These are phyloP conservation scores for Drosophila borealis DNA, from an alignment of 2,888 invertebrate species.

Conservation along the genomic window DNA sequence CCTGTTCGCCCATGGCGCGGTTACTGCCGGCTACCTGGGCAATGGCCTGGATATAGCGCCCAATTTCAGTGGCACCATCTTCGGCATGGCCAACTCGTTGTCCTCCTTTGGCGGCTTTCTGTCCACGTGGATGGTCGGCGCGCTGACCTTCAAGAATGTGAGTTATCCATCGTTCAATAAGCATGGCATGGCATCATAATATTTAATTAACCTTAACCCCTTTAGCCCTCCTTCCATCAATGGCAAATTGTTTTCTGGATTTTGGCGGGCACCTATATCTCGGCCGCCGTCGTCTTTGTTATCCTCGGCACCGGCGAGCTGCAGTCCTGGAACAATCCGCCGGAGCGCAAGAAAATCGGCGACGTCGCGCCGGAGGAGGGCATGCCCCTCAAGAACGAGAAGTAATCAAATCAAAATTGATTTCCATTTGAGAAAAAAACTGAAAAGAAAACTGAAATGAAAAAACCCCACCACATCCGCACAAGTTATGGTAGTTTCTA, in stretches of 20 bases:
- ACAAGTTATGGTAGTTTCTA: slow-evolving; percentile 74
- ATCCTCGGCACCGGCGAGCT: slow-evolving; percentile 88
- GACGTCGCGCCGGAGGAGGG: slow-evolving; percentile 83
- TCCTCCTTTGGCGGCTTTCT: slow-evolving; percentile 93
- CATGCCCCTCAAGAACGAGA: slow-evolving; percentile 84
- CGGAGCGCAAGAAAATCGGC: slow-evolving; percentile 75
- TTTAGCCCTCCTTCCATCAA: slow-evolving; percentile 89
- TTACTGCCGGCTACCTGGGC: slow-evolving; percentile 93
- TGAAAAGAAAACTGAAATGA: neutral
- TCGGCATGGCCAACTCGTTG: slow-evolving; percentile 94
- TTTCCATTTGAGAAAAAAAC: neutral
- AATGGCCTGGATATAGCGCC: slow-evolving; percentile 95
- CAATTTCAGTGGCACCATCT: slow-evolving; percentile 94
- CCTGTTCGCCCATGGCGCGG: slow-evolving; percentile 93
- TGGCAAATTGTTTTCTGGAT: slow-evolving; percentile 95
- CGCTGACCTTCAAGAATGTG: slow-evolving; percentile 90
- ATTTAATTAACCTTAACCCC: slow-evolving; percentile 13
- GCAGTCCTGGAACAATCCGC: slow-evolving; percentile 86
- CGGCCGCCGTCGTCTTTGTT: slow-evolving; percentile 88
- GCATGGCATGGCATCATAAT: no score
- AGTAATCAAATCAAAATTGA: slow-evolving; percentile 43
- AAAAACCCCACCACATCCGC: slow-evolving; percentile 62
- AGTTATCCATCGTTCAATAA: slow-evolving; percentile 74
- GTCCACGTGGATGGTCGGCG: slow-evolving; percentile 92
- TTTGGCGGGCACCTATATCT: slow-evolving; percentile 89